Base-by-base conservation (phyloP, 2,797 vertebrate genomes). In the Spheniscus humboldti region DNA sequence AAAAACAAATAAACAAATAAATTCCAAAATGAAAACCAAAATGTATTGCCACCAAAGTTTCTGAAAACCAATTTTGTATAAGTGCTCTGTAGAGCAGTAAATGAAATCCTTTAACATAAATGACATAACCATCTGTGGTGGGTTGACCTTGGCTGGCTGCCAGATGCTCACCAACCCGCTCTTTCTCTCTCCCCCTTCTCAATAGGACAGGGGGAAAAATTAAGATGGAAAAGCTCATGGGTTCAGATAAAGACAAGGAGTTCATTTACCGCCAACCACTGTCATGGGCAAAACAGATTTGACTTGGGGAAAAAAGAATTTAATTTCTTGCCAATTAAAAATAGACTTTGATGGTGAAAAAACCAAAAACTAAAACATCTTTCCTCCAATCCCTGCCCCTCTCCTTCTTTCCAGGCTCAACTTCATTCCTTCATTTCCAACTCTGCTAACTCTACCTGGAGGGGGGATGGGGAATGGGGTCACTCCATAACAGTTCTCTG, bases 371-470 rank as follows among this genome's bases (percentile, higher is more conserved):
- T n/a, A 48, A 72, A 86, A 1, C 3, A n/a, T 2, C 14, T 16
- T 82, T 81, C 6, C 27, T 63, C 25, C 18, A 62, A 6, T 28
- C 4, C 8, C 10, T 6, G 1, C 3, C 7, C 17, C 5, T 8
- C 20, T 24, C 2, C 11, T 50, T 13, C 30, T 68, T 90, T 85
- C 23, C 28, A 56, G 6, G 19, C 5, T 86, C 59, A 79, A 10
- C 9, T 47, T 64, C 1, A 27, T 59, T 67, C 43, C 6, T 52
- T 64, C 14, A 19, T 66, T 80, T 88, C 22, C 31, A 43, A 4
- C 13, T n/a, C 41, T 2, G 2, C 30, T 33, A 53, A 6, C 6
- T 27, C 28, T 72, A 0, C 11, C 14, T 43, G n/a, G 19, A 88
- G 8, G 3, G 10, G 16, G 10, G 5, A 37, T 24, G 5, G 12